Evolutionary conservation across 2,888 invertebrate genomes (phyloP).

Genomic region (Cheilosia urbana): DNA sequence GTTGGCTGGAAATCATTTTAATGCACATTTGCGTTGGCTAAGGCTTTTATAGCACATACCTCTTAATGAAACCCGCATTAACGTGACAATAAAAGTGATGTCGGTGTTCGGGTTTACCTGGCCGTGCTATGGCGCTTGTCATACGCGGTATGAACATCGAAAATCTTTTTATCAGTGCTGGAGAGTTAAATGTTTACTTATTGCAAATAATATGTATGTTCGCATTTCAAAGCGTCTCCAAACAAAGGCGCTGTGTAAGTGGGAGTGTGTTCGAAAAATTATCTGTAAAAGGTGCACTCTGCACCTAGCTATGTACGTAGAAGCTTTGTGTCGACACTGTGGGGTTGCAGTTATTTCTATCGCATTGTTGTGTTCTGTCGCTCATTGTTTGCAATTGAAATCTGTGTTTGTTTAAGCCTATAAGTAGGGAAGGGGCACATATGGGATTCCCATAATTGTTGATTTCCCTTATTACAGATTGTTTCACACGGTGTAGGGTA

Average conservation of each 20-base stretch:
- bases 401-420: slow-evolving; percentile 10
- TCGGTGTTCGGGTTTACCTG: neutral
- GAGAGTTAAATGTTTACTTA: slow-evolving; percentile 21
- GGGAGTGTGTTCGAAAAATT: neutral
- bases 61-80: neutral
- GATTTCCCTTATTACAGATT: neutral
- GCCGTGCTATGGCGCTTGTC: slow-evolving; percentile 20
- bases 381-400: slow-evolving; percentile 5
- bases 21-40: slow-evolving; percentile 2
- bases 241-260: slow-evolving; percentile 4
- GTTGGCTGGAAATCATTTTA: neutral
- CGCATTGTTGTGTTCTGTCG: neutral
- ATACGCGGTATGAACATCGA: neutral
- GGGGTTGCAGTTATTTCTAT: neutral
- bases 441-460: neutral
- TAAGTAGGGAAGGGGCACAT: neutral
- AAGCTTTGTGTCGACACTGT: neutral
- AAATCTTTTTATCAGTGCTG: slow-evolving; percentile 8
- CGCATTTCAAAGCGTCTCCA: neutral
- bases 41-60: neutral
- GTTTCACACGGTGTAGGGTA: neutral
- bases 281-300: neutral
- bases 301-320: neutral
- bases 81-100: slow-evolving; percentile 2
- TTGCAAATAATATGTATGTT: slow-evolving; percentile 34